Percentiles rank a stretch among this genome's conserved stretches.
phyloP scores from a whole-genome alignment of 2,113 vertebrate genomes.

The Isurus oxyrinchus region DNA sequence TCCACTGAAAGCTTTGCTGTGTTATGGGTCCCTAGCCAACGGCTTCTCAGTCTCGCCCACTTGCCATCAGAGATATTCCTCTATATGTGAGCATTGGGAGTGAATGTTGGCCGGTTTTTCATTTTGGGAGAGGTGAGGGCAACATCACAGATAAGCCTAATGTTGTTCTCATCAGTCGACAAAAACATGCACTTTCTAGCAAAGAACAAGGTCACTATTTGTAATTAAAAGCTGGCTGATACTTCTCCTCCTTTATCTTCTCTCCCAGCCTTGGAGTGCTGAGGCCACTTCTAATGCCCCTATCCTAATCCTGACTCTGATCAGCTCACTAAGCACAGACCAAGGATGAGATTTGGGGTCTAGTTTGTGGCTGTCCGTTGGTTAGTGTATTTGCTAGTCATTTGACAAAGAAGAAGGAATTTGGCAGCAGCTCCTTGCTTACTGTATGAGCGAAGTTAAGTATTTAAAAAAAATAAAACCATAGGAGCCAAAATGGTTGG shows the following conservation, averaged over 20 bases:
- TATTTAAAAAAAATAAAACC: not conserved
- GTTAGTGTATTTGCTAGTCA: not conserved
- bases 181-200: not conserved
- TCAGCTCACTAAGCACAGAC: not conserved
- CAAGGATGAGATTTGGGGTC: not conserved
- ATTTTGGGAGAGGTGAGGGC: not conserved
- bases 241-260: not conserved
- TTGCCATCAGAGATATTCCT: not conserved
- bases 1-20: not conserved
- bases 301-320: not conserved
- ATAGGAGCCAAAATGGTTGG: not conserved
- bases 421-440: not conserved
- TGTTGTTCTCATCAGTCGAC: not conserved
- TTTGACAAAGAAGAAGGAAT: not conserved
- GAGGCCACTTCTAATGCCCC: not conserved
- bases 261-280: not conserved
- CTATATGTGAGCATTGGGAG: not conserved
- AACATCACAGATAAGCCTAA: not conserved
- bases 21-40: not conserved
- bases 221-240: not conserved
- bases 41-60: not conserved
- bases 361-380: not conserved
- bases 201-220: not conserved
- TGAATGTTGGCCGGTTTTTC: not conserved
- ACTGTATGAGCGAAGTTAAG: not conserved